phyloP scores from a whole-genome alignment of 2,797 vertebrate genomes.

The Eulemur mongoz region DNA sequence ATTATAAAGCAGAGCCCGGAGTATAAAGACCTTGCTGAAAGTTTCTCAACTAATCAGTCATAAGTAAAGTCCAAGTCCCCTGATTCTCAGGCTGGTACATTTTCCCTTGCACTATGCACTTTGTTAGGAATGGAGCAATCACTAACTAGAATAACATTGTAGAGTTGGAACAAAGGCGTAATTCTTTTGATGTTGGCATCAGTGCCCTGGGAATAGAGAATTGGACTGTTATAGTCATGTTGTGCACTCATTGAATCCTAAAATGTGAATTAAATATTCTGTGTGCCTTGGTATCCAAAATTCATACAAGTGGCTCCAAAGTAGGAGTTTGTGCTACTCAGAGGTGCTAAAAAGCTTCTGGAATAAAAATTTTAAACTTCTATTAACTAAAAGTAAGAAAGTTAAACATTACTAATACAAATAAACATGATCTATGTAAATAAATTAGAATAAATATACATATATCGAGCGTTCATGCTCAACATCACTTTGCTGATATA shows the following conservation, averaged over 20 bases:
- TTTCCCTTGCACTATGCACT: neutral
- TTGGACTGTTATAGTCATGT: neutral
- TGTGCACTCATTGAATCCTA: neutral
- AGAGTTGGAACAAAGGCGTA: neutral
- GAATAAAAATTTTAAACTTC: neutral
- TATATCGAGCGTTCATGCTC: neutral
- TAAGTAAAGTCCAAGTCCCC: neutral
- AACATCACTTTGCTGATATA: neutral
- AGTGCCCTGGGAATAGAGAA: neutral
- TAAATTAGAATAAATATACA: neutral
- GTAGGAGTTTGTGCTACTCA: neutral
- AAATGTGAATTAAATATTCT: neutral
- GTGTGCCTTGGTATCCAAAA: neutral
- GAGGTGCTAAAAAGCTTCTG: neutral
- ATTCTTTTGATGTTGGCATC: neutral
- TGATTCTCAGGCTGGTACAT: neutral
- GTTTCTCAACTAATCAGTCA: conserved; percentile 7
- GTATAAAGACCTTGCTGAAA: conserved; percentile 1
- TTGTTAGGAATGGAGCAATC: neutral
- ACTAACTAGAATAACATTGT: neutral
- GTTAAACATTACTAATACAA: neutral
- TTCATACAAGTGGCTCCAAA: neutral
- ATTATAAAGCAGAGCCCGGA: neutral
- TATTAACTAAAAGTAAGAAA: neutral
- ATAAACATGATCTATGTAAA: neutral